Conservation (phyloP, 2,888 invertebrate genomes). For the Dicyrtomina minuta region DNA sequence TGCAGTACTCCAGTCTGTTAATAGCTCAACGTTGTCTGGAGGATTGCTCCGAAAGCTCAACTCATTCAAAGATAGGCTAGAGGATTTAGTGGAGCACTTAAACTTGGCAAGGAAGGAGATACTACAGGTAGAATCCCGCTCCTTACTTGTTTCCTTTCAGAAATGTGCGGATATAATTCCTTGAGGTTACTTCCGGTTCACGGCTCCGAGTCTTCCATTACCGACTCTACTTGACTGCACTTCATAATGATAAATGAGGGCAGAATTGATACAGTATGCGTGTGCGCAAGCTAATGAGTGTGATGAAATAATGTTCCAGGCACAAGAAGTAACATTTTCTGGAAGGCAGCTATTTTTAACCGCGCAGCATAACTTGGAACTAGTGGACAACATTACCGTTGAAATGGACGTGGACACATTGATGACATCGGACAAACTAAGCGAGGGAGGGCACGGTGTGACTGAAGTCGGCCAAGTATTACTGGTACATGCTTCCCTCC, state of each 20-base stretch:
- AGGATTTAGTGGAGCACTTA: conserved; percentile 9
- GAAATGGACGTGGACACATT: conserved; percentile 42
- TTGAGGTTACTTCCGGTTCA: too few relatives aligned
- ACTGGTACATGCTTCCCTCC: conserved; percentile 20
- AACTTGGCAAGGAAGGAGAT: conserved; percentile 7
- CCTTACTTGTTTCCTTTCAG: background rate
- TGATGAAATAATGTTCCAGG: background rate
- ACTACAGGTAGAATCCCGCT: background rate
- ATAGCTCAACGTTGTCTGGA: conserved; percentile 25
- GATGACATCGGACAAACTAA: conserved; percentile 32
- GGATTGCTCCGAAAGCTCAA: conserved; percentile 22
- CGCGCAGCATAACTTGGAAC: conserved; percentile 29
- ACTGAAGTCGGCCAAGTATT: conserved; percentile 43
- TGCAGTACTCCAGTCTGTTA: conserved; percentile 29
- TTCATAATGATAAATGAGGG: background rate
- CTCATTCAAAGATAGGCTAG: conserved; percentile 4
- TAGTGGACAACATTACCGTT: conserved; percentile 38
- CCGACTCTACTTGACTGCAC: background rate
- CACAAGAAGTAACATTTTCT: conserved; percentile 12
- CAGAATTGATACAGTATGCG: background rate
- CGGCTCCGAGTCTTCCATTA: too few relatives aligned
- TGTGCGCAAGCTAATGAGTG: background rate
- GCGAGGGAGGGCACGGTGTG: conserved; percentile 31
- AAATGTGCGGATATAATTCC: too few relatives aligned
- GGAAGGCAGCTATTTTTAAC: conserved; percentile 33